Evolutionary conservation across 2,888 invertebrate genomes (phyloP), one percentile per base, ranked within the genome.

Genomic region (Formica aserva): DNA sequence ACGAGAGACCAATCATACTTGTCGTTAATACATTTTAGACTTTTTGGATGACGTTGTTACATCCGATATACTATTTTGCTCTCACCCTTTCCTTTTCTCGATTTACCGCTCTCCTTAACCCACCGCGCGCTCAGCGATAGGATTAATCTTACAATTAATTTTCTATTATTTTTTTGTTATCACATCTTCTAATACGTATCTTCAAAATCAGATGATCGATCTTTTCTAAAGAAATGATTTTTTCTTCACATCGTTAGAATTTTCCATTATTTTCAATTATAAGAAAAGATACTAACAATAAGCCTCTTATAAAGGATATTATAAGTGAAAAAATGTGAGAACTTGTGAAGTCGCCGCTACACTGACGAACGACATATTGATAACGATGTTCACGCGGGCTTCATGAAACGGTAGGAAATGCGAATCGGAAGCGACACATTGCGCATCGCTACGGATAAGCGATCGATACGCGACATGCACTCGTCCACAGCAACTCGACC

Each of bases 401-500:
- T 15, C 32, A 57, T 22, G 45, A 69, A 55, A 60, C 60, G 75
- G 82, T 77, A 83, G 77, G 57, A 57, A 83, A 84, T 63, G 69
- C 77, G 86, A 87, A 87, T 89, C 89, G 87, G 88, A 88, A 90
- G 87, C 69, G 69, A 69, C 63, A 86, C 57, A 66, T 72, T 32
- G 60, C 35, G 48, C 35, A 76, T 80, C 32, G 48, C 65, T 35
- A 35, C 66, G 71, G 63, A 69, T 57, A 78, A 35, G 57, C 86
- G 77, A 87, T 81, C 88, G 92, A 94, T 90, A 92, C 92, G 93
- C 89, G 88, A 67, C 85, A 76, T 92, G 93, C 90, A 88, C 89
- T 91, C 89, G 91, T 89, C 89, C 87, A 89, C 89, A 88, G 83
- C 91, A 92, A 93, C 91, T 93, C 94, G 91, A 94, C 94, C 94